These are phyloP conservation scores for Drosophila kepulauana DNA, from an alignment of 1,140 invertebrate genomes.

Conservation along the genomic window DNA sequence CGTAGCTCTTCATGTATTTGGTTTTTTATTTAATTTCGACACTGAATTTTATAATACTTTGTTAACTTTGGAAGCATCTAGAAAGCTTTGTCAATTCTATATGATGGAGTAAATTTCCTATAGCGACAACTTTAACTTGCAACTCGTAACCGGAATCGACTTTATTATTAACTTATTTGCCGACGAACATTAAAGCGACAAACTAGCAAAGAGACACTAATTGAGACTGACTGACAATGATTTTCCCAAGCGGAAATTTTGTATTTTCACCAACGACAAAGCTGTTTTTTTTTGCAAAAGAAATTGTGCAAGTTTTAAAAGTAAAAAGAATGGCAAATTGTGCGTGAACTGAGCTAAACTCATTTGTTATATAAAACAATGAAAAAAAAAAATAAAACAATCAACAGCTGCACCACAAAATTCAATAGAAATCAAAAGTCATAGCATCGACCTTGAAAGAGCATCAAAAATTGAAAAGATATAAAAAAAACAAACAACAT, in stretches of 20 bases:
- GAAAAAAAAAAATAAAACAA: neutral
- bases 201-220: constrained; percentile 41
- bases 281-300: neutral
- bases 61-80: neutral
- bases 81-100: neutral
- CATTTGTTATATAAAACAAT: constrained; percentile 23
- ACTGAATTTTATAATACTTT: neutral
- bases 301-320: neutral
- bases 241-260: constrained; percentile 64
- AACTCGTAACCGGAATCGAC: constrained; percentile 59
- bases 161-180: constrained; percentile 55
- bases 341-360: too few species aligned
- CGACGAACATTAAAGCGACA: constrained; percentile 19
- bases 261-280: constrained; percentile 54
- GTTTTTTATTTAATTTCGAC: neutral
- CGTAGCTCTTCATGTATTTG: constrained; percentile 2
- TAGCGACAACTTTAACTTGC: neutral
- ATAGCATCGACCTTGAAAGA: constrained; percentile 44
- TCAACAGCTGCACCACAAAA: constrained; percentile 38
- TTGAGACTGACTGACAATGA: constrained; percentile 59
- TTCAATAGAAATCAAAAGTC: constrained; percentile 29
- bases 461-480: neutral
- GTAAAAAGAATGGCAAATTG: too few species aligned
- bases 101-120: constrained; percentile 27
- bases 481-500: constrained; percentile 30